Conservation (phyloP, 2,888 invertebrate genomes). For the Siphlonurus alternatus region DNA sequence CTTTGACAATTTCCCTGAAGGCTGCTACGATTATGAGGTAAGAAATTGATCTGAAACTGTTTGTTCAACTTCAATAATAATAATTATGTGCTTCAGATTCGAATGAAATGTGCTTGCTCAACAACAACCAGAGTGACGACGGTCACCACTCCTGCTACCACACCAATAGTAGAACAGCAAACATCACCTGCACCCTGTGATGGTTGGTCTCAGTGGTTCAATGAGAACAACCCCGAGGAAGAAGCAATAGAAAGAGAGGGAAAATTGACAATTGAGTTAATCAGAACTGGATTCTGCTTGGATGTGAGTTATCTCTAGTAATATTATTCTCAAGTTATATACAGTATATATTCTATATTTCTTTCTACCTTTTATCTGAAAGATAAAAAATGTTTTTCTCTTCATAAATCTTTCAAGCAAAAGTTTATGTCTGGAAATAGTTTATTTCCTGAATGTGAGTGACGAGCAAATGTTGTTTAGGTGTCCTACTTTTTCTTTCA, state of each 20-base stretch:
- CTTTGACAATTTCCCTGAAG: background rate
- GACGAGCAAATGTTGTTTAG: no score
- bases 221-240: slow-evolving; percentile 16
- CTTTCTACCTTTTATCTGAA: no score
- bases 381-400: no score
- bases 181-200: slow-evolving; percentile 15
- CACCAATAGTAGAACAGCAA: slow-evolving; percentile 14
- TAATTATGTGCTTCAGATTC: background rate
- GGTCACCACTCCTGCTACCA: background rate
- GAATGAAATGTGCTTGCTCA: background rate
- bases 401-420: no score
- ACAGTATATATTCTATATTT: no score
- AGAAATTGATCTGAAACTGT: background rate
- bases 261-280: slow-evolving; percentile 14
- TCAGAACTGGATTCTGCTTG: slow-evolving; percentile 16
- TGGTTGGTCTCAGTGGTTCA: slow-evolving; percentile 20
- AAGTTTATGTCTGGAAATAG: no score
- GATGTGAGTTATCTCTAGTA: slow-evolving; percentile 12
- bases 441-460: no score
- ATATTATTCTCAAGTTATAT: background rate
- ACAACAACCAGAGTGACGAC: background rate
- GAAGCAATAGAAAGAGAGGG: slow-evolving; percentile 17
- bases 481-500: no score
- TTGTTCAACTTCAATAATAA: no score
- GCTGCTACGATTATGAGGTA: slow-evolving; percentile 5